Evolutionary conservation across 1,140 invertebrate species (phyloP).

Genomic region (Ladona fulva): DNA sequence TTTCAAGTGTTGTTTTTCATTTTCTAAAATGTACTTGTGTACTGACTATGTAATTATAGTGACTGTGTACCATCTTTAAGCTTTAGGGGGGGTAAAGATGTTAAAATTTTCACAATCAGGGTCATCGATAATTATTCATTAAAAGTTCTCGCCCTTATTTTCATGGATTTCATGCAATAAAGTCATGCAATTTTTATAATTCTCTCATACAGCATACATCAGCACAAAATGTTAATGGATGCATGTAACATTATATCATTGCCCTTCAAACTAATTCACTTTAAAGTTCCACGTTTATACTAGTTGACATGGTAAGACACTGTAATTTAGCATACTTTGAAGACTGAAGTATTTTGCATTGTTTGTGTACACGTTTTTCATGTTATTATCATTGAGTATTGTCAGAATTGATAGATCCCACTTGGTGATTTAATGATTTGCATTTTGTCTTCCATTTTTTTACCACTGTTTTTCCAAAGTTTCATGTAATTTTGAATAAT

Average conservation of each 20-base stretch:
- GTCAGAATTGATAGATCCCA: no score
- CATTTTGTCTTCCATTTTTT: no score
- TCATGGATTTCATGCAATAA: not conserved
- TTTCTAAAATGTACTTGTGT: constrained; percentile 3
- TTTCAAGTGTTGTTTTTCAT: not conserved
- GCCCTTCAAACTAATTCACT: not conserved
- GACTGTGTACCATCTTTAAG: constrained; percentile 3
- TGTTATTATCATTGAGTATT: not conserved
- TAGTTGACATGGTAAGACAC: not conserved
- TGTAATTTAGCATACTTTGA: not conserved
- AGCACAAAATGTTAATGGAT: constrained; percentile 6
- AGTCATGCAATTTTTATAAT: not conserved
- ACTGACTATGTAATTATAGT: constrained; percentile 2
- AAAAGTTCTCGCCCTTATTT: not conserved
- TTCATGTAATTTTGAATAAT: no score
- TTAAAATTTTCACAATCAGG: not conserved
- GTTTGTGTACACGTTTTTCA: not conserved
- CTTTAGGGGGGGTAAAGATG: no score
- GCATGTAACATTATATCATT: not conserved
- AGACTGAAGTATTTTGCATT: not conserved
- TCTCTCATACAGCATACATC: not conserved
- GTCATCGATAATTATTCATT: constrained; percentile 7
- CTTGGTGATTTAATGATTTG: no score
- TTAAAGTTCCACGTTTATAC: not conserved
- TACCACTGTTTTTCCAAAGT: no score